phyloP scores from a whole-genome alignment of 2,888 invertebrate genomes.

The Andrena fulva region DNA sequence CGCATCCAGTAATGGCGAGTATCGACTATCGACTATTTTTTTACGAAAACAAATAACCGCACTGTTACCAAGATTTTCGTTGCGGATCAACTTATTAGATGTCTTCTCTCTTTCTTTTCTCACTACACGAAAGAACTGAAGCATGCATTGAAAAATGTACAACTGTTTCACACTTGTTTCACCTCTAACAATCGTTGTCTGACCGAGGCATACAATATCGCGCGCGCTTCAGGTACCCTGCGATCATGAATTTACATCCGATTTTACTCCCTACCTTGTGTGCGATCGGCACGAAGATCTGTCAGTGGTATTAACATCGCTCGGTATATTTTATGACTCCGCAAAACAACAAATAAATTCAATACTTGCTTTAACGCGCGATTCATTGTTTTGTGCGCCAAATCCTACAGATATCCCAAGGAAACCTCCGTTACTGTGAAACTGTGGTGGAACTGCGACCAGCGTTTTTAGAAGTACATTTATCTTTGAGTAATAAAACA shows the following conservation, averaged over 20 bases:
- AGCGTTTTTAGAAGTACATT: conserved; percentile 50
- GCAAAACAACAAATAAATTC: conserved; percentile 79
- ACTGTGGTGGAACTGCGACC: conserved; percentile 53
- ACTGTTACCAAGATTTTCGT: not conserved
- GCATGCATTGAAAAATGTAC: not conserved
- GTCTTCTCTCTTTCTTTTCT: not conserved
- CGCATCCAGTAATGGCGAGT: conserved; percentile 18
- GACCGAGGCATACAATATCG: conserved; percentile 29
- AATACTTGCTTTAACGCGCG: conserved; percentile 76
- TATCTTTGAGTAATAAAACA: conserved; percentile 58
- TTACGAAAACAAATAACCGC: conserved; percentile 32
- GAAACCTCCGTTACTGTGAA: conserved; percentile 31
- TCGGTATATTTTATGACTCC: conserved; percentile 80
- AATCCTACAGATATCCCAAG: not conserved
- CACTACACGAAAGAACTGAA: not conserved
- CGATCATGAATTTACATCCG: conserved; percentile 51
- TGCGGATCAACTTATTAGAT: not conserved
- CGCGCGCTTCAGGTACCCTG: conserved; percentile 58
- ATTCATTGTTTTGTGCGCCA: conserved; percentile 37
- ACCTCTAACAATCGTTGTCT: not conserved
- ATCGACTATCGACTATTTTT: conserved; percentile 37
- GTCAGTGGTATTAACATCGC: conserved; percentile 75
- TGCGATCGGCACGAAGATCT: conserved; percentile 57
- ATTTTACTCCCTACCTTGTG: conserved; percentile 44
- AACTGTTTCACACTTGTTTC: not conserved